Base-by-base conservation (phyloP, 2,888 invertebrate genomes). In the Prenolepis imparis region DNA sequence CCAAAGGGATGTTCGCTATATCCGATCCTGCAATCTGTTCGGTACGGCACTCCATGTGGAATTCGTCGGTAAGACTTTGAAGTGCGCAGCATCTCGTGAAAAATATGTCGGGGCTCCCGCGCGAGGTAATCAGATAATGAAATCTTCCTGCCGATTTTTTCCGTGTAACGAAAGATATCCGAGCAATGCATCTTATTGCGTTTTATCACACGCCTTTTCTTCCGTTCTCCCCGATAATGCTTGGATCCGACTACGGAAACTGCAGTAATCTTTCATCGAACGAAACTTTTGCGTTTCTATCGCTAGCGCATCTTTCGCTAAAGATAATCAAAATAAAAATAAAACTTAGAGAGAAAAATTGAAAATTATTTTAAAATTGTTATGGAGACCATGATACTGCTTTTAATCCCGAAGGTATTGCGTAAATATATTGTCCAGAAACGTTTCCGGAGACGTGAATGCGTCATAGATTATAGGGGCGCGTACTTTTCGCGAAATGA, bases 41-140 rank as follows among this genome's bases (percentile, higher is more conserved):
- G 57, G 12, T 18, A 21, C n/a, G 44, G 74, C 67, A 68, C 80
- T 78, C 57, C 55, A 21, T 18, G 52, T 59, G 82, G 86, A 77
- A 88, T 84, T 73, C 64, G 70, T 61, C 83, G 74, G 83, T 77
- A 32, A 55, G 70, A 80, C 78, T 80, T 70, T 80, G 78, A 80
- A 80, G 78, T 78, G 57, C 32, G 57, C 32, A 55, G 44, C 6
- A 44, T 68, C n/a, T 44, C 18, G 32, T 80, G 36, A 44, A 24
- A 59, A 68, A 59, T 24, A 28, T 66, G 11, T 57, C 32, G 44
- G 68, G 36, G 57, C 68, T 68, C 68, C 21, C 32, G 78, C 59
- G 44, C 70, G 59, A 32, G 68, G 9, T 68, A 80, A 70, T 80
- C 78, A 70, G 70, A 80, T 80, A 80, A 80, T 80, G 78, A 59